Base-by-base conservation (phyloP, 1,140 invertebrate species). In the Eueides isabella region DNA sequence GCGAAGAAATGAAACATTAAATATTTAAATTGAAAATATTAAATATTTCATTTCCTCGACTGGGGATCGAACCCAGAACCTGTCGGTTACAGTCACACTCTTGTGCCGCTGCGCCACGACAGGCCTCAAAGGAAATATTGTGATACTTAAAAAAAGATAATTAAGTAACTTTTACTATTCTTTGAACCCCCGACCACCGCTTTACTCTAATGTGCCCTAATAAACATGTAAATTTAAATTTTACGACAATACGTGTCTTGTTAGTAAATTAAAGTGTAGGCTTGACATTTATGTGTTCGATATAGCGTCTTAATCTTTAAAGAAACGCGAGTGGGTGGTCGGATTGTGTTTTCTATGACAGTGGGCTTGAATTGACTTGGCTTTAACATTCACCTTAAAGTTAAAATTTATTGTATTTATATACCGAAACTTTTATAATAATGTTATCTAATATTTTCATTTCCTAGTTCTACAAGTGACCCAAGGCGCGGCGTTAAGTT, bases 211-310 rank as follows among this genome's bases (percentile, higher is more conserved):
- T 2, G 9, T 55, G 23, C 48, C 3, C 48, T 1, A 55, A 55
- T 55, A 14, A 55, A 26, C 48, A 26, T 55, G 48, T 55, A 23
- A 23, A 55, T 55, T 9, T 55, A 55, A 55, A 26, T 55, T 55
- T 23, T 55, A 55, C 48, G 48, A 26, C 11, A 26, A 5, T 26
- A 26, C 3, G 48, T 55, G n/a, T 55, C 19, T 26, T 55, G 19
- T 55, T 23, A 55, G 48, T 26, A 55, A 12, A 26, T 55, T 14
- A 55, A 55, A 12, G 23, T 12, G 48, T 55, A 55, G 48, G 48
- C 19, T 26, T 55, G 48, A 55, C 48, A 55, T 55, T 55, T 55
- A 55, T 55, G 48, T 55, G 23, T 55, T 55, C 23, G 48, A 55
- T 55, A 55, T 26, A 55, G 48, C 41, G 41, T 55, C 48, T 55